Conservation (phyloP, 2,797 vertebrate genomes). For the Rallus crepitans region DNA sequence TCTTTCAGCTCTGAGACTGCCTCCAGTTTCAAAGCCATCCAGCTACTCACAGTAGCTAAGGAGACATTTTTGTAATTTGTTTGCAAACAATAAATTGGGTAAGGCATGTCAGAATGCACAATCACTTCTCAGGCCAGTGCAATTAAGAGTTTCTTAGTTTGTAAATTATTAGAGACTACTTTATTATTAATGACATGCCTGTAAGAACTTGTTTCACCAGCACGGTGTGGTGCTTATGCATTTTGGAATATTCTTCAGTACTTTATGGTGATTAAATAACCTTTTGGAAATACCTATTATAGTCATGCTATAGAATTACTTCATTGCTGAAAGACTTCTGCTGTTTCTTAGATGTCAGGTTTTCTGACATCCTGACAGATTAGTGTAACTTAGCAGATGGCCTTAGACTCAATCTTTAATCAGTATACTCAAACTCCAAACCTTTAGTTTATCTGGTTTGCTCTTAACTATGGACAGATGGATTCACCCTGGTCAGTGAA, state of each 20-base stretch:
- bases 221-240: not conserved
- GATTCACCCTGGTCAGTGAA: not conserved
- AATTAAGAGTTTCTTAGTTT: not conserved
- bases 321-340: not conserved
- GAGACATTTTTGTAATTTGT: not conserved
- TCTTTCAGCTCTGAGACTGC: not conserved
- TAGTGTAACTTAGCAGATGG: constrained; percentile 83
- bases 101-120: not conserved
- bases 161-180: not conserved
- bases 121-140: not conserved
- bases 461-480: constrained; percentile 48
- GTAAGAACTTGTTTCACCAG: not conserved
- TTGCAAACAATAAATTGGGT: not conserved
- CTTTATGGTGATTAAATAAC: not conserved
- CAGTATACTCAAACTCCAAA: constrained; percentile 17
- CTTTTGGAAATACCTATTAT: not conserved
- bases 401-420: constrained; percentile 66
- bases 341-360: constrained; percentile 11
- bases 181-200: not conserved
- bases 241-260: not conserved
- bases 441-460: constrained; percentile 32
- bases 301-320: not conserved
- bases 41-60: not conserved
- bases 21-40: not conserved
- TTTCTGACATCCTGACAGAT: constrained; percentile 78